These are phyloP conservation scores for Cephalopholis sonnerati DNA, from an alignment of 2,113 vertebrate genomes.

Conservation along the genomic window DNA sequence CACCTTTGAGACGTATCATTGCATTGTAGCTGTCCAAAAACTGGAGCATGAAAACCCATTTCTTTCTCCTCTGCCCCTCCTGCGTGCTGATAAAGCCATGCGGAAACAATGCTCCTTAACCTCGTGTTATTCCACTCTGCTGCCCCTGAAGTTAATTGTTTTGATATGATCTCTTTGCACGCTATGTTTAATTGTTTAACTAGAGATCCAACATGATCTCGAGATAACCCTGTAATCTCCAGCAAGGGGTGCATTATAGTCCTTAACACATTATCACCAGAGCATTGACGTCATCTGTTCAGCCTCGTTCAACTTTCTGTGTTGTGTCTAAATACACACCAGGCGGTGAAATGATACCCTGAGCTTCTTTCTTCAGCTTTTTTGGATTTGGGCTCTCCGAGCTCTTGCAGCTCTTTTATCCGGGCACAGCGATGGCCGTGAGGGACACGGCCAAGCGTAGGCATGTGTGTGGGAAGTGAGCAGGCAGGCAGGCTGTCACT, in stretches of 20 bases:
- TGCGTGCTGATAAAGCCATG: constrained; percentile 39
- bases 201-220: constrained; percentile 31
- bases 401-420: constrained; percentile 53
- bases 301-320: constrained; percentile 36
- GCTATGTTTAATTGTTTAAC: constrained; percentile 59
- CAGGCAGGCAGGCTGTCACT: constrained; percentile 78
- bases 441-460: constrained; percentile 67
- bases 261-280: constrained; percentile 33
- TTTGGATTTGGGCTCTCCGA: constrained; percentile 38
- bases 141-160: constrained; percentile 40
- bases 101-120: constrained; percentile 45
- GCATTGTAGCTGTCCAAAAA: constrained; percentile 23
- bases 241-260: constrained; percentile 22
- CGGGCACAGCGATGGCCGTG: constrained; percentile 46
- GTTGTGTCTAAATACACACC: constrained; percentile 60
- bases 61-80: constrained; percentile 14
- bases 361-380: constrained; percentile 25
- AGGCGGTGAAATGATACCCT: constrained; percentile 45
- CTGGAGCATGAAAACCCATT: constrained; percentile 24
- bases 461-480: constrained; percentile 76
- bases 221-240: constrained; percentile 36
- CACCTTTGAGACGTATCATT: constrained; percentile 14
- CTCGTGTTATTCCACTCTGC: constrained; percentile 26
- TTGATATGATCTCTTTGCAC: constrained; percentile 51
- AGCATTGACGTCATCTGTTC: constrained; percentile 26